Percentiles rank a stretch among this genome's conserved stretches.
phyloP scores from a whole-genome alignment of 2,888 invertebrate species.

The Andrena bicolor region DNA sequence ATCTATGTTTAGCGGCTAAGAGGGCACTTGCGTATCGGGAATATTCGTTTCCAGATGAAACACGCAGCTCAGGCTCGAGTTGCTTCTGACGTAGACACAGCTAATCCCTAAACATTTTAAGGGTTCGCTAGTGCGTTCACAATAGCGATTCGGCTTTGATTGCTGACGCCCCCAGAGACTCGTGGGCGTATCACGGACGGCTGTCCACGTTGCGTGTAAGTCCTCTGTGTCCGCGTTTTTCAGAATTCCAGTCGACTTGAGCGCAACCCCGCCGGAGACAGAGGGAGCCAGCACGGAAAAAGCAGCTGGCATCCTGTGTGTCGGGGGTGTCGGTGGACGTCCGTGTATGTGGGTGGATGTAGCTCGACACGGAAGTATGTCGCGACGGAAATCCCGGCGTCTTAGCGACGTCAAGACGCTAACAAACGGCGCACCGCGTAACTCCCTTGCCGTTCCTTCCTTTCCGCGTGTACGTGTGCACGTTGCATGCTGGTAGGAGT shows the following conservation, averaged over 20 bases:
- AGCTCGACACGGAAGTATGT: constrained; percentile 76
- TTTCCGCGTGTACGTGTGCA: neutral
- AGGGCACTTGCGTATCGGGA: neutral
- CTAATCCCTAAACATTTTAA: too few relatives aligned
- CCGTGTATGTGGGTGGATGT: constrained; percentile 2
- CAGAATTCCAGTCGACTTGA: neutral
- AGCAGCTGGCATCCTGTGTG: constrained; percentile 1
- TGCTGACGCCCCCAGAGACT: neutral
- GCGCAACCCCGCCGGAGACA: neutral
- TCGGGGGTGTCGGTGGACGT: constrained; percentile 12
- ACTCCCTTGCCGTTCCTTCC: constrained; percentile 19
- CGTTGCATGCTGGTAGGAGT: neutral
- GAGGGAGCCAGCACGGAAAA: constrained; percentile 3
- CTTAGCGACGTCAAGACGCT: constrained; percentile 76
- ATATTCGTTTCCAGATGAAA: neutral
- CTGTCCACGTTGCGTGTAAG: neutral
- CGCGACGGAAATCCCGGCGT: constrained; percentile 79
- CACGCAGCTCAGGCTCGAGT: too few relatives aligned
- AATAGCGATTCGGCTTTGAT: too few relatives aligned
- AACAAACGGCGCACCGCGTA: constrained; percentile 73
- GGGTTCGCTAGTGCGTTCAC: too few relatives aligned
- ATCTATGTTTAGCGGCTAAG: constrained; percentile 62
- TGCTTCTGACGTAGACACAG: too few relatives aligned
- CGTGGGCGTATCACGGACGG: neutral
- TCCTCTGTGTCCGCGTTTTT: constrained; percentile 6